Conservation (phyloP, 2,888 invertebrate species). For the Rhogogaster chlorosoma region DNA sequence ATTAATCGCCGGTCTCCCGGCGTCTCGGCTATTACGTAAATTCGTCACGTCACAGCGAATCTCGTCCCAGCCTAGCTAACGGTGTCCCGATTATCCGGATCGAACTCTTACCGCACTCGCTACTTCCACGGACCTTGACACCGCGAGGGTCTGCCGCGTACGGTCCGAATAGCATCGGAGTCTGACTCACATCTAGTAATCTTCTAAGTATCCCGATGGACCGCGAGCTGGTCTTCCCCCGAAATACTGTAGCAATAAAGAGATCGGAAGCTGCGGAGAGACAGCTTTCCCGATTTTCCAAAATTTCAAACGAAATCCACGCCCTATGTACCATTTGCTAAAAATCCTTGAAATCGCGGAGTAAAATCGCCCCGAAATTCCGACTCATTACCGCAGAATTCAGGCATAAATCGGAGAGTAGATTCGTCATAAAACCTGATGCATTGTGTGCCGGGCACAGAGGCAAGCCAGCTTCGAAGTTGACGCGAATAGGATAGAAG, state of each 20-base stretch:
- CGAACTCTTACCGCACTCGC: conserved; percentile 40
- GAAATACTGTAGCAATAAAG: not conserved
- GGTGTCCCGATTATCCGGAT: conserved; percentile 37
- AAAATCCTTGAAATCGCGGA: not conserved
- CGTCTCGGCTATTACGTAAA: conserved; percentile 9
- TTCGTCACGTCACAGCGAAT: conserved; percentile 26
- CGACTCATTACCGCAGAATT: not conserved
- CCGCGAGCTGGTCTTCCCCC: not conserved
- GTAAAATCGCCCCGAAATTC: not conserved
- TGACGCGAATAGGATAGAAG: conserved; percentile 44
- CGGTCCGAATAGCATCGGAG: not conserved
- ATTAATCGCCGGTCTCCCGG: too few species aligned
- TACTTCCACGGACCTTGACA: conserved; percentile 41
- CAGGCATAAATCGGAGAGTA: not conserved
- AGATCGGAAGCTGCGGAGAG: not conserved
- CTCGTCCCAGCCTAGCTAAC: not conserved
- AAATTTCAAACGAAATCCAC: not conserved
- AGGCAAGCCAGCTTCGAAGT: conserved; percentile 12
- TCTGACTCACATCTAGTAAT: conserved; percentile 22
- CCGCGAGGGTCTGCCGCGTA: conserved; percentile 29
- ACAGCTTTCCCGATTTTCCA: not conserved
- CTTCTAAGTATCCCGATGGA: not conserved
- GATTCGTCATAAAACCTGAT: not conserved
- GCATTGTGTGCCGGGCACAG: conserved; percentile 8
- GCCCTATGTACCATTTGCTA: not conserved